Percentiles rank a stretch among this genome's conserved stretches.
These are phyloP conservation scores for Dermochelys coriacea DNA, from an alignment of 2,797 vertebrate species.

Conservation along the genomic window DNA sequence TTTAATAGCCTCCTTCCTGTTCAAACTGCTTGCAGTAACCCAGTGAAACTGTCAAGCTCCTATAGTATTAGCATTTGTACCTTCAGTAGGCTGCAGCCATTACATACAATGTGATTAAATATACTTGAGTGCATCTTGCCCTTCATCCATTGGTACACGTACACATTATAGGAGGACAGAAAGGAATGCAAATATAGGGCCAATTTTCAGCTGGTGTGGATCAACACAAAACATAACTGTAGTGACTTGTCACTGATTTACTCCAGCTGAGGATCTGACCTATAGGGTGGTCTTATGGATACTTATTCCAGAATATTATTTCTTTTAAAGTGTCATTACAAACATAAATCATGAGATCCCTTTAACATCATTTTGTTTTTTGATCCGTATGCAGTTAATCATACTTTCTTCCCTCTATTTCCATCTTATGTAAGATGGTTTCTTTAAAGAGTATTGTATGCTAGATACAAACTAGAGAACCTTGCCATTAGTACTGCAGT, in stretches of 20 bases:
- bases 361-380: conserved; percentile 12
- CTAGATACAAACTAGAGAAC: conserved; percentile 42
- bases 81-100: not conserved
- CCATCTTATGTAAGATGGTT: not conserved
- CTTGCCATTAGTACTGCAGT: conserved; percentile 32
- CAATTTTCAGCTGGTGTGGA: not conserved
- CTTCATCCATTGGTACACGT: not conserved
- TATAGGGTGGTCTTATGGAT: not conserved
- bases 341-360: not conserved
- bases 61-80: not conserved
- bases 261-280: not conserved
- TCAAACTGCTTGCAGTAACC: not conserved
- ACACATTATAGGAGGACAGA: not conserved
- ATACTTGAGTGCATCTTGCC: not conserved
- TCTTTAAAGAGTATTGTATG: conserved; percentile 16
- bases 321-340: not conserved
- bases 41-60: not conserved
- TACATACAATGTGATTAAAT: not conserved
- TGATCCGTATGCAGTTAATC: not conserved
- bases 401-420: not conserved
- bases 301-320: not conserved
- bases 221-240: not conserved
- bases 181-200: not conserved
- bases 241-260: not conserved
- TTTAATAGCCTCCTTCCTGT: not conserved